These are phyloP conservation scores for Montipora capricornis DNA, from an alignment of 64 coral and sea anemone genomes.

Conservation along the genomic window DNA sequence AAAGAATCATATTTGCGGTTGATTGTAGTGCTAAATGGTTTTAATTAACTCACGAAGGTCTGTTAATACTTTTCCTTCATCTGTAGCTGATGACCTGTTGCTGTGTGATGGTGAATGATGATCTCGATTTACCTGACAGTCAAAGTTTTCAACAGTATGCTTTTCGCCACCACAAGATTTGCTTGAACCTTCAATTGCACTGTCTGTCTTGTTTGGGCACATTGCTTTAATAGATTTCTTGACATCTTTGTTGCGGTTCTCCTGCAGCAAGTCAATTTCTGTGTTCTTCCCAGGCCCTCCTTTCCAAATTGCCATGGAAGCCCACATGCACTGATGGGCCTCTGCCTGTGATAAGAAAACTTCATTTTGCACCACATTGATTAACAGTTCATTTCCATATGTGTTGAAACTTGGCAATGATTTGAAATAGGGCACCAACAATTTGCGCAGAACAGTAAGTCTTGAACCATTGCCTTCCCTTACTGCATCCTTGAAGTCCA, in stretches of 20 bases:
- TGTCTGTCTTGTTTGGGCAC: constrained; percentile 54
- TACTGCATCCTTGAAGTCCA: constrained; percentile 42
- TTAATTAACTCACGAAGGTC: constrained; percentile 14
- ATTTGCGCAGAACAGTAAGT: constrained; percentile 24
- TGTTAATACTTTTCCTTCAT: neutral
- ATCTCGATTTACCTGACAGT: neutral
- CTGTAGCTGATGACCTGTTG: too few relatives aligned
- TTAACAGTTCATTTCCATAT: constrained; percentile 64
- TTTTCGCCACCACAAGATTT: constrained; percentile 31
- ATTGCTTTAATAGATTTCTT: constrained; percentile 30
- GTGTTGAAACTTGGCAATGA: constrained; percentile 38
- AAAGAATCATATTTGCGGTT: constrained; percentile 31
- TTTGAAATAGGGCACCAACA: constrained; percentile 28
- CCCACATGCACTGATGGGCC: neutral
- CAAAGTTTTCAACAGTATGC: constrained; percentile 45
- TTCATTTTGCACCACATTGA: constrained; percentile 43
- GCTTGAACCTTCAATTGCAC: constrained; percentile 1
- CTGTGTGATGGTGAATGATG: too few relatives aligned
- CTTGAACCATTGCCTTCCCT: neutral
- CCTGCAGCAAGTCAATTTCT: neutral
- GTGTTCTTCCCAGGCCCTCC: constrained; percentile 49
- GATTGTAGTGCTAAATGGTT: constrained; percentile 15
- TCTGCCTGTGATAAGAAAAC: constrained; percentile 35
- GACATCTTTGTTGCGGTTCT: neutral
- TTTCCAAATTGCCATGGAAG: constrained; percentile 31